A percentile compares a stretch with the other conserved stretches of the same genome.
Conservation (phyloP, 2,888 invertebrate species). For the Lasioglossum pauxillum region DNA sequence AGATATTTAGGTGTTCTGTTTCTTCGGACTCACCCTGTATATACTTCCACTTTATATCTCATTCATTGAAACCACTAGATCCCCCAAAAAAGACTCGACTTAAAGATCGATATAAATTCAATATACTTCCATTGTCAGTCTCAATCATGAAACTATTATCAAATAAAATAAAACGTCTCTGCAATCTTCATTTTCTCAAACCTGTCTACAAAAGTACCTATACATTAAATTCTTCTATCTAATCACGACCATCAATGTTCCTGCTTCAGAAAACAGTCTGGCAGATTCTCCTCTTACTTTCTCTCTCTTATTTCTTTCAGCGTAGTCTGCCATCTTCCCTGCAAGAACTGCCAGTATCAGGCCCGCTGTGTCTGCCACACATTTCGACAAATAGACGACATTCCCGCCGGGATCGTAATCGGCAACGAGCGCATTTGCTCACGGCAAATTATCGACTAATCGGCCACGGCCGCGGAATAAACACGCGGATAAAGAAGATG, state of each 20-base stretch:
- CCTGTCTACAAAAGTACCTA: background rate
- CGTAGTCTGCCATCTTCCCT: background rate
- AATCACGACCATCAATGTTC: background rate
- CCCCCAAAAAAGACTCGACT: background rate
- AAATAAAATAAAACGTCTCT: no score
- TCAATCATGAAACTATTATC: background rate
- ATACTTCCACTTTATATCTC: background rate
- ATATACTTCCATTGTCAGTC: background rate
- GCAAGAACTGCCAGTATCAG: background rate
- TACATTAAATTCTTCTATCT: background rate
- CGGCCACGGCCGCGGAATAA: background rate
- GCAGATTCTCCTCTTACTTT: background rate
- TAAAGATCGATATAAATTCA: background rate
- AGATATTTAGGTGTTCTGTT: no score
- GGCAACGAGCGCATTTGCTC: background rate
- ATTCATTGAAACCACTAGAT: background rate
- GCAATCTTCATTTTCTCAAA: background rate
- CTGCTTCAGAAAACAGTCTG: background rate
- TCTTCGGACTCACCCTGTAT: no score
- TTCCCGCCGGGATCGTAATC: background rate
- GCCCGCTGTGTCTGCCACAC: background rate
- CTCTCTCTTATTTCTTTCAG: background rate
- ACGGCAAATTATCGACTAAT: background rate
- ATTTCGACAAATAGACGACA: background rate
- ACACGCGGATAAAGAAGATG: background rate